phyloP scores from a whole-genome alignment of 2,888 invertebrate species.

The Drosophila multiciliata region DNA sequence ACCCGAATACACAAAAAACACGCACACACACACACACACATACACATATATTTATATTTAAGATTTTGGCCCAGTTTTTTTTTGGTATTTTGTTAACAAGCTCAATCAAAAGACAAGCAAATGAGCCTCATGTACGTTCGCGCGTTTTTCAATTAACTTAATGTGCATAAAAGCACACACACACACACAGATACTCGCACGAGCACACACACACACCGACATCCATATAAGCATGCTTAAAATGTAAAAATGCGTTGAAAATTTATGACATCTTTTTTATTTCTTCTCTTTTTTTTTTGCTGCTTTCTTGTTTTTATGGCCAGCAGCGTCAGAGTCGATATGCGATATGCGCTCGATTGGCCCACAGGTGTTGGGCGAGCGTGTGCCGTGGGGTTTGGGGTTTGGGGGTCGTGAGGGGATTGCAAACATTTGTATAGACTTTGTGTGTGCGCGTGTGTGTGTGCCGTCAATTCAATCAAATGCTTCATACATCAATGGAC shows the following conservation, averaged over 20 bases:
- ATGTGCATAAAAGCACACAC: constrained; percentile 64
- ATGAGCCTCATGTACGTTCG: constrained; percentile 57
- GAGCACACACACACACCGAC: constrained; percentile 14
- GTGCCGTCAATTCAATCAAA: constrained; percentile 80
- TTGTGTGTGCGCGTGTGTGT: constrained; percentile 23
- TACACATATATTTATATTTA: neutral
- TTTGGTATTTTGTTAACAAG: constrained; percentile 28
- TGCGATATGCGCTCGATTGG: constrained; percentile 76
- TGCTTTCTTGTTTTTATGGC: constrained; percentile 62
- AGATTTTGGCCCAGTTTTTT: constrained; percentile 22
- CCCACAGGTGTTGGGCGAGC: constrained; percentile 45
- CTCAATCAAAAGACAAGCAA: constrained; percentile 63
- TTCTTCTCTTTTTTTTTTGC: constrained; percentile 33
- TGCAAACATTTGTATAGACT: constrained; percentile 4
- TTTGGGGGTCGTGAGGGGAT: neutral
- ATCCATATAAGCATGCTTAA: constrained; percentile 27
- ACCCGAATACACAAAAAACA: constrained; percentile 2
- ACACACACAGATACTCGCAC: neutral
- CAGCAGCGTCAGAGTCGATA: constrained; percentile 64
- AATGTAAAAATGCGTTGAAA: constrained; percentile 63
- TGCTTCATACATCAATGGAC: constrained; percentile 79
- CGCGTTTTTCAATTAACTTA: constrained; percentile 78
- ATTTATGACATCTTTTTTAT: constrained; percentile 74
- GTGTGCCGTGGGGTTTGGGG: neutral
- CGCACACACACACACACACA: constrained; percentile 5